phyloP scores from a whole-genome alignment of 2,888 invertebrate genomes.

The Phragmatobia fuliginosa region DNA sequence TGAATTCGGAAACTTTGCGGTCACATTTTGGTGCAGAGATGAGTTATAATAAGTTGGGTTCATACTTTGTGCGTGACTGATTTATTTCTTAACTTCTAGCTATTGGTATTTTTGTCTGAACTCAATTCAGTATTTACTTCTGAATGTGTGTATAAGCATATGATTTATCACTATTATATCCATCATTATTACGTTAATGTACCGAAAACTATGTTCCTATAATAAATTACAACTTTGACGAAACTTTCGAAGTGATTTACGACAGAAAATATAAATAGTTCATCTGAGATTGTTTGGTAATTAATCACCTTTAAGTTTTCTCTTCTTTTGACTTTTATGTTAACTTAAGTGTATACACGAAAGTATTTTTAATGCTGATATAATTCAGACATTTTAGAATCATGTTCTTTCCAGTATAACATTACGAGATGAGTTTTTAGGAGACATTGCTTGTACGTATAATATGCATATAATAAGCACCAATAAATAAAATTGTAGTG shows the following conservation, averaged over 20 bases:
- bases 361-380: background rate
- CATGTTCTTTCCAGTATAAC: background rate
- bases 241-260: background rate
- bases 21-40: conserved; percentile 20
- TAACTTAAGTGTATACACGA: background rate
- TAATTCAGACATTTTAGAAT: background rate
- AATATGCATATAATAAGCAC: too few relatives aligned
- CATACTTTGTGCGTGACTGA: conserved; percentile 40
- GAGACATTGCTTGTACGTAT: too few relatives aligned
- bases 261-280: background rate
- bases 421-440: background rate
- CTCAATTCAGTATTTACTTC: background rate
- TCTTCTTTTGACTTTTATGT: background rate
- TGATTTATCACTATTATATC: background rate
- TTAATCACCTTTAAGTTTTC: background rate
- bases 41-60: conserved; percentile 36
- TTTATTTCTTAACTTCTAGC: conserved; percentile 43
- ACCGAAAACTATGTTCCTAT: background rate
- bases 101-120: conserved; percentile 19
- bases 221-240: background rate
- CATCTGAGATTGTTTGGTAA: background rate
- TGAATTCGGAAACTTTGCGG: conserved; percentile 19
- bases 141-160: conserved; percentile 3
- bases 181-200: background rate
- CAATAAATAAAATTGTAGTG: too few relatives aligned